Evolutionary conservation across 2,113 vertebrate species (phyloP), one percentile per base, ranked within the genome.

Genomic region (Passer montanus): DNA sequence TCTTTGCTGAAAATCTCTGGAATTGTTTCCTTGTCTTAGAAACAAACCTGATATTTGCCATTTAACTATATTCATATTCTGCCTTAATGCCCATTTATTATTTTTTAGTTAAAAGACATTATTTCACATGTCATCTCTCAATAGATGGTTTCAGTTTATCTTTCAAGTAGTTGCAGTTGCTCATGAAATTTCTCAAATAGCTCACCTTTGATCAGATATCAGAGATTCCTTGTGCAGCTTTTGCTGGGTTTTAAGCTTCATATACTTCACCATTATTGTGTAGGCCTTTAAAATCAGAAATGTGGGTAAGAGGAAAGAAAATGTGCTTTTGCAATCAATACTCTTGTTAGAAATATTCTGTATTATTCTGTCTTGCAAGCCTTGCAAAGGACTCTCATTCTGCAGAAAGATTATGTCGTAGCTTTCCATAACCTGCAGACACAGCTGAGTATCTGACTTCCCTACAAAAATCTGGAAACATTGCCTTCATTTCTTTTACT

Each of bases 301-400:
- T 58, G 35, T 79, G 33, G 24, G 49, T 86, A 91, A 75, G 55
- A 94, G 79, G 77, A 82, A 95, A 66, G 74, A 93, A 94, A 81
- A 94, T 52, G 62, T 84, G 77, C 91, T 94, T 94, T 92, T 94
- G 84, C 89, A 91, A 94, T 95, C 92, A 91, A 93, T 91, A 93
- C 87, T 31, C 75, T 90, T 91, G 62, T 95, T 87, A 87, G 87
- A 91, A 94, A 85, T 93, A 85, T 74, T 90, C 84, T 76, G 66
- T 87, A 85, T 95, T 91, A 79, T 92, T 95, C 81, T 89, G 31
- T 69, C 93, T 84, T 91, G 49, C 77, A 89, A 89, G 81, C 73
- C 64, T 81, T 75, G 81, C 74, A 72, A 73, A 91, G 66, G 69
- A 73, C 70, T 70, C 47, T 87, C 58, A 78, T 85, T 69, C 43